Evolutionary conservation across 2,888 invertebrate species (phyloP).

Genomic region (Phorcus lineatus): DNA sequence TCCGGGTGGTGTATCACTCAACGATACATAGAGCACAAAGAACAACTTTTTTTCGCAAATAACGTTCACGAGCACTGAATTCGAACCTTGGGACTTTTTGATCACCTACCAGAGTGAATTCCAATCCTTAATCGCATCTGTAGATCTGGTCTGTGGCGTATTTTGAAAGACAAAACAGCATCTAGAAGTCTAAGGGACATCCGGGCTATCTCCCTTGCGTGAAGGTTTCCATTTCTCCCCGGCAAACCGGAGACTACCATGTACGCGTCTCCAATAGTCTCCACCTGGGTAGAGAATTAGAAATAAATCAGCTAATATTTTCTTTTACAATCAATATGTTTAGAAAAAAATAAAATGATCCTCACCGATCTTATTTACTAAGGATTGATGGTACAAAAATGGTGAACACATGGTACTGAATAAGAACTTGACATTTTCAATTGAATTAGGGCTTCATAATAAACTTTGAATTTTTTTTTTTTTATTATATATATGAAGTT

Average conservation of each 20-base stretch:
- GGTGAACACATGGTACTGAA: too few species aligned
- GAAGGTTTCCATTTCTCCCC: constrained; percentile 89
- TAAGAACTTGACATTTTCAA: background rate
- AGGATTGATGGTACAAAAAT: too few species aligned
- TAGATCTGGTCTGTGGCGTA: constrained; percentile 91
- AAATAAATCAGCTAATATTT: background rate
- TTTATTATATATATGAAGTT: background rate
- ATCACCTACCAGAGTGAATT: constrained; percentile 83
- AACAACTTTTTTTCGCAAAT: too few species aligned
- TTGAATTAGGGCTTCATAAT: too few species aligned
- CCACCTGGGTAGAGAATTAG: constrained; percentile 61
- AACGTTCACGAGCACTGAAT: too few species aligned
- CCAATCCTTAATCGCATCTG: constrained; percentile 94
- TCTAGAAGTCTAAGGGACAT: constrained; percentile 91
- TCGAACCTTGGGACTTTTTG: too few species aligned
- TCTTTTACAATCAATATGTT: too few species aligned
- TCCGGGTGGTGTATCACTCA: too few species aligned
- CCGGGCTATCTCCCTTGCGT: constrained; percentile 93
- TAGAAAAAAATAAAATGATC: too few species aligned
- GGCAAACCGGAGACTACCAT: constrained; percentile 86
- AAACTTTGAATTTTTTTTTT: too few species aligned
- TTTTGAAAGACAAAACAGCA: constrained; percentile 90
- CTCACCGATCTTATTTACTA: too few species aligned
- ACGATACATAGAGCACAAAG: too few species aligned
- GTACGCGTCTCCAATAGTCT: constrained; percentile 76